phyloP scores from a whole-genome alignment of 2,888 invertebrate species.

The Hermaeophaga mercurialis region DNA sequence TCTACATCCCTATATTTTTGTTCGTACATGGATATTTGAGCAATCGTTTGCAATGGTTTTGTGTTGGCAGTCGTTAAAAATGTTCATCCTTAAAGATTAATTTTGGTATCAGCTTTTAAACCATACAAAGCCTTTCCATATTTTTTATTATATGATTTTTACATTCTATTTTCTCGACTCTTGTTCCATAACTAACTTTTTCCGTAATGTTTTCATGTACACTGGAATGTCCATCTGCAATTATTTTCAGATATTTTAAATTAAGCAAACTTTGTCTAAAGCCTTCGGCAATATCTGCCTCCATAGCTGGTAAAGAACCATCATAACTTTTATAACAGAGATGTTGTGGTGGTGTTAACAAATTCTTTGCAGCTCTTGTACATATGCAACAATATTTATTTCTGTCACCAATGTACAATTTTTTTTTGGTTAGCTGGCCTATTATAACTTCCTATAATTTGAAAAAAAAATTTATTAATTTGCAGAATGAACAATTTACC shows the following conservation, averaged over 20 bases:
- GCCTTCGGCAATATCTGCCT: background rate
- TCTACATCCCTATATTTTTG: background rate
- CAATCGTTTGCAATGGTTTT: background rate
- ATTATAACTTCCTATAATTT: background rate
- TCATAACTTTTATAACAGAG: background rate
- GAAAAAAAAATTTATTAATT: background rate
- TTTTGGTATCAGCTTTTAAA: too few relatives aligned
- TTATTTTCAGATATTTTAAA: background rate
- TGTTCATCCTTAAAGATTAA: conserved; percentile 6
- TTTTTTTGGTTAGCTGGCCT: background rate
- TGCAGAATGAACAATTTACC: background rate
- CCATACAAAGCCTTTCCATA: conserved; percentile 19
- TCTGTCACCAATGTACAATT: background rate
- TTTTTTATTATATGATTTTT: conserved; percentile 24
- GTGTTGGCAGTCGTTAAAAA: background rate
- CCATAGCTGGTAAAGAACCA: background rate
- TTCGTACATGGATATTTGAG: background rate
- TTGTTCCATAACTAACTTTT: conserved; percentile 7
- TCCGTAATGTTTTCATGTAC: background rate
- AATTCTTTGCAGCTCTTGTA: background rate
- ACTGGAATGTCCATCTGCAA: background rate
- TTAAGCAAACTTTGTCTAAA: background rate
- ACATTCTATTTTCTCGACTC: conserved; percentile 21
- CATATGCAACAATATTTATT: background rate
- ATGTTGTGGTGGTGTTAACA: background rate